Evolutionary conservation across 1,140 invertebrate genomes (phyloP).

Genomic region (Pantala flavescens): DNA sequence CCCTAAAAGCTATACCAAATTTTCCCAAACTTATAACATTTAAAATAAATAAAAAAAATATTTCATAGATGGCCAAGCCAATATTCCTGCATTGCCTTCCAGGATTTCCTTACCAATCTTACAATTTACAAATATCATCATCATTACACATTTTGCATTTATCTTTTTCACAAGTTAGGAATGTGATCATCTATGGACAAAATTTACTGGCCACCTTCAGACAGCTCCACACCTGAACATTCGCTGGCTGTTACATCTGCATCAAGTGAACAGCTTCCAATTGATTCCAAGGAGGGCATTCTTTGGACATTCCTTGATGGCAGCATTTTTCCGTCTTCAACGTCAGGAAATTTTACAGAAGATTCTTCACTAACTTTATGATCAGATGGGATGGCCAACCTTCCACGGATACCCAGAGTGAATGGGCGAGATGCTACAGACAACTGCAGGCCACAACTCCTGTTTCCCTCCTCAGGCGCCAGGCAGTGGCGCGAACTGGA

Average conservation of each 20-base stretch:
- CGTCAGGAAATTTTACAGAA: not conserved
- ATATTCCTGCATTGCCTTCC: too few species aligned
- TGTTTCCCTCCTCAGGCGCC: not conserved
- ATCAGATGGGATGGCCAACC: not conserved
- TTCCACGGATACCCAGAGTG: not conserved
- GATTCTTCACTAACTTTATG: not conserved
- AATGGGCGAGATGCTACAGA: not conserved
- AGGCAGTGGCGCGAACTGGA: not conserved
- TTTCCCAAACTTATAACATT: too few species aligned
- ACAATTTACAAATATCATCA: too few species aligned
- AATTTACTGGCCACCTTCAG: not conserved
- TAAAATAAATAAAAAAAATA: too few species aligned
- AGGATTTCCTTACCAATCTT: too few species aligned
- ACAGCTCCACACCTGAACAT: not conserved
- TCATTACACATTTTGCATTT: too few species aligned
- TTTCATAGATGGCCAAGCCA: too few species aligned
- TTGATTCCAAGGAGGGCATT: constrained; percentile 42
- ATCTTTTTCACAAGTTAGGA: too few species aligned
- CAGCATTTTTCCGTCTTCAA: not conserved
- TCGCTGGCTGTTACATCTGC: constrained; percentile 66
- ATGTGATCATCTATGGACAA: too few species aligned
- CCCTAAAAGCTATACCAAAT: too few species aligned
- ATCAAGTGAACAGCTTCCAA: constrained; percentile 72
- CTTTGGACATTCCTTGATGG: not conserved
- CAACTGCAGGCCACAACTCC: not conserved